phyloP scores from a whole-genome alignment of 2,797 vertebrate species.

The Ctenopoma multispine region DNA sequence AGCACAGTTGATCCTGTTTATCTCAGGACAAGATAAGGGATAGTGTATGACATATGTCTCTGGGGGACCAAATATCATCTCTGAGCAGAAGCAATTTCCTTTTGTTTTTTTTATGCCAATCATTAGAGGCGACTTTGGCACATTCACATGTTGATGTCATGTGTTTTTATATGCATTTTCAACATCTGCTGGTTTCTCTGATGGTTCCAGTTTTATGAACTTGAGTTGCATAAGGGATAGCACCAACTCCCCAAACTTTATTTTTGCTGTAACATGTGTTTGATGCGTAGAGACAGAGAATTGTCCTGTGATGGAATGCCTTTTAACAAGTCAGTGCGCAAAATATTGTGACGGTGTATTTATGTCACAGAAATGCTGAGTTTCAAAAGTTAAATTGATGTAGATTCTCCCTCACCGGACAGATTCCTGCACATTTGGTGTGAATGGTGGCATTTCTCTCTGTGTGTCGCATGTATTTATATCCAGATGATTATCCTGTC shows the following conservation, averaged over 20 bases:
- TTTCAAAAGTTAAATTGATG: not conserved
- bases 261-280: not conserved
- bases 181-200: not conserved
- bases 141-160: not conserved
- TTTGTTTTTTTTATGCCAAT: too few species aligned
- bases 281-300: conserved; percentile 4
- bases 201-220: not conserved
- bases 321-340: not conserved
- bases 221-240: not conserved
- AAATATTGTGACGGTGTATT: not conserved
- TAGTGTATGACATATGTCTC: not conserved
- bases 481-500: conserved; percentile 41
- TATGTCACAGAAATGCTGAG: not conserved
- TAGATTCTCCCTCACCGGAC: not conserved
- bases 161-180: too few species aligned
- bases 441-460: conserved; percentile 7
- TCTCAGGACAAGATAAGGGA: not conserved
- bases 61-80: not conserved
- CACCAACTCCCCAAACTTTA: too few species aligned
- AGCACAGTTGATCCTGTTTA: not conserved
- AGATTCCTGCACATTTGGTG: not conserved
- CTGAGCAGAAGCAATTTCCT: not conserved
- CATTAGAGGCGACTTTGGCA: too few species aligned
- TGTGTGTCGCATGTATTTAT: conserved; percentile 32
- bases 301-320: too few species aligned